Evolutionary conservation across 2,888 invertebrate species (phyloP), one percentile per base, ranked within the genome.

Genomic region (Hololepta plana): DNA sequence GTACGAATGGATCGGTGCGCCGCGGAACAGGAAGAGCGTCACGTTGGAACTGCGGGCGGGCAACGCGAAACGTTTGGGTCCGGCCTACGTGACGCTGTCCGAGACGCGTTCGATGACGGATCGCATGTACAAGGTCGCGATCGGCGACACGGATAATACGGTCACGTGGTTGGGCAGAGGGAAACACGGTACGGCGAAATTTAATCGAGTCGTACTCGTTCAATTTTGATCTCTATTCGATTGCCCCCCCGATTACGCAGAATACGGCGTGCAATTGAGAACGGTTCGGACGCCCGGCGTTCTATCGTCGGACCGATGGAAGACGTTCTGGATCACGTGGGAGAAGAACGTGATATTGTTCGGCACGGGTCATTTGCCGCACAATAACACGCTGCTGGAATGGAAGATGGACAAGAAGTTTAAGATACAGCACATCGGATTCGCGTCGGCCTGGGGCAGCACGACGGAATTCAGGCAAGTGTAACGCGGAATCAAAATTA

Each of bases 291-390:
- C 68, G 15, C 64, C 66, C 0, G 61, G 60, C 26, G 59, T 61
- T 4, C 56, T 70, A 12, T 64, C 66, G 0, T 60, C 62, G 34
- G 60, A 32, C 15, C 54, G 62, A 1, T 70, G 68, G 60, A 61
- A 63, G 32, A 67, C 69, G 0, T 70, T 68, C 57, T 72, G 71
- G 72, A 59, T 71, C n/a, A 65, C 64, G 47, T 72, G 71, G 72
- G 69, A 68, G 31, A 62, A 63, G 0, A 66, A 64, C 1, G 47
- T 58, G 6, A 47, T 72, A 9, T 55, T 62, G 0, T 63, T 69
- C 8, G 72, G 72, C 0, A 48, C 56, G 3, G 71, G 71, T 0
- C 61, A 67, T 0, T 52, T 57, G 1, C 62, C 67, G 0, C 54
- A 62, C 1, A 64, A 65, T 35, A 49, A 63, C 12, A 55, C 67